These are phyloP conservation scores for Peromyscus polionotus DNA, from an alignment of 2,113 vertebrate species.

Conservation along the genomic window DNA sequence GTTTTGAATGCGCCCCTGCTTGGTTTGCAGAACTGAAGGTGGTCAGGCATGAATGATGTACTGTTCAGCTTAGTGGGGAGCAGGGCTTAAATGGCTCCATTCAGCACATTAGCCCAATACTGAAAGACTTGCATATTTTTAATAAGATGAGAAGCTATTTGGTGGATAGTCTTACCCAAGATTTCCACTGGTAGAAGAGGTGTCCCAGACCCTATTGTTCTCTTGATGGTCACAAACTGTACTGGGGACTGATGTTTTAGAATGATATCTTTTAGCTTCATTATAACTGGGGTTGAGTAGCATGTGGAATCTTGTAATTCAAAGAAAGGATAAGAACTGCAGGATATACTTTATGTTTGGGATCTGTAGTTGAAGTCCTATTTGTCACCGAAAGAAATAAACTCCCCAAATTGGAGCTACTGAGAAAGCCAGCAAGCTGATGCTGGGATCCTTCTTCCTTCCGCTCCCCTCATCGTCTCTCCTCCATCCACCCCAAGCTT, in stretches of 20 bases:
- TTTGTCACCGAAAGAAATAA: not conserved
- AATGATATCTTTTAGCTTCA: slow-evolving; percentile 50
- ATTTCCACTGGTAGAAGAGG: not conserved
- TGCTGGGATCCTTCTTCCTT: not conserved
- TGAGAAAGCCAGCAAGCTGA: not conserved
- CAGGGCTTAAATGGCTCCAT: slow-evolving; percentile 72
- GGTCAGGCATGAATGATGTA: slow-evolving; percentile 85
- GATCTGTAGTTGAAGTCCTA: not conserved
- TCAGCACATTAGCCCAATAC: slow-evolving; percentile 70
- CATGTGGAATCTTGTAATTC: not conserved
- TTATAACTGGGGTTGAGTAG: not conserved
- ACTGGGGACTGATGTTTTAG: slow-evolving; percentile 54
- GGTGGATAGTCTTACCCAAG: slow-evolving; percentile 56
- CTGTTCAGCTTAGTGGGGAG: slow-evolving; percentile 85
- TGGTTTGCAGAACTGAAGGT: slow-evolving; percentile 66
- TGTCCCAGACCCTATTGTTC: slow-evolving; percentile 61
- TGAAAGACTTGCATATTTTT: slow-evolving; percentile 84
- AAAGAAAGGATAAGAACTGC: not conserved
- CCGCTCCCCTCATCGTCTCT: not conserved
- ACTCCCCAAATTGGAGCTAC: not conserved
- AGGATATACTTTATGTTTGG: slow-evolving; percentile 5
- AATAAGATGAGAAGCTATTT: slow-evolving; percentile 79
- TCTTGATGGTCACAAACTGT: slow-evolving; percentile 76
- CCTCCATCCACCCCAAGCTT: not conserved
- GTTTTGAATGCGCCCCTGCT: slow-evolving; percentile 29